A percentile compares a stretch with the other conserved stretches of the same genome.
Conservation (phyloP, 2,888 invertebrate genomes). For the Linnaemya tessellans region DNA sequence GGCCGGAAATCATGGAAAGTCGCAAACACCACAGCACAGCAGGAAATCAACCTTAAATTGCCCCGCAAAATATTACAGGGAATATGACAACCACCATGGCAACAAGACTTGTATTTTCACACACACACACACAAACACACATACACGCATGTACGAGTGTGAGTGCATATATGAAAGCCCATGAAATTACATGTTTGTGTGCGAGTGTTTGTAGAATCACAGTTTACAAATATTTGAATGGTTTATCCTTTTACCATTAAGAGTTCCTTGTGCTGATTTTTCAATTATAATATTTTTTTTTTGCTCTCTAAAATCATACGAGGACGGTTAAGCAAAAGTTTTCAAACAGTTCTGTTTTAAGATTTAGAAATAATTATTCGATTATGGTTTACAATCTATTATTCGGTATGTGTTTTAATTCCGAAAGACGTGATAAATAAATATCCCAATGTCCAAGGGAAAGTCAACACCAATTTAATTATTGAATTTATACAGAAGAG, state of each 20-base stretch:
- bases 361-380: too few species aligned
- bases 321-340: background rate
- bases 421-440: too few species aligned
- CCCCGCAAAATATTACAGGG: constrained; percentile 78
- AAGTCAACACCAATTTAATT: too few species aligned
- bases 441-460: too few species aligned
- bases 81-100: constrained; percentile 59
- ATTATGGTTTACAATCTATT: too few species aligned
- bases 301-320: constrained; percentile 69
- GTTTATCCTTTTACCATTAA: constrained; percentile 70
- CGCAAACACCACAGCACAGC: constrained; percentile 81
- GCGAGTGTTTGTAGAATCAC: constrained; percentile 8
- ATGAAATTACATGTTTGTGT: background rate
- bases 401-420: too few species aligned
- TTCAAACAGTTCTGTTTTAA: background rate
- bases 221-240: constrained; percentile 71
- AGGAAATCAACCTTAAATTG: constrained; percentile 82
- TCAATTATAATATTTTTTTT: constrained; percentile 82
- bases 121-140: background rate
- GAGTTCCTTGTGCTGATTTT: constrained; percentile 78
- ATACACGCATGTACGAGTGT: background rate
- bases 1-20: constrained; percentile 32
- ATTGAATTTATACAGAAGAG: too few species aligned
- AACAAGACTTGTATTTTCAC: constrained; percentile 17
- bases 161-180: too few species aligned